Conservation (phyloP, 2,888 invertebrate genomes). For the Diarsia dahlii region DNA sequence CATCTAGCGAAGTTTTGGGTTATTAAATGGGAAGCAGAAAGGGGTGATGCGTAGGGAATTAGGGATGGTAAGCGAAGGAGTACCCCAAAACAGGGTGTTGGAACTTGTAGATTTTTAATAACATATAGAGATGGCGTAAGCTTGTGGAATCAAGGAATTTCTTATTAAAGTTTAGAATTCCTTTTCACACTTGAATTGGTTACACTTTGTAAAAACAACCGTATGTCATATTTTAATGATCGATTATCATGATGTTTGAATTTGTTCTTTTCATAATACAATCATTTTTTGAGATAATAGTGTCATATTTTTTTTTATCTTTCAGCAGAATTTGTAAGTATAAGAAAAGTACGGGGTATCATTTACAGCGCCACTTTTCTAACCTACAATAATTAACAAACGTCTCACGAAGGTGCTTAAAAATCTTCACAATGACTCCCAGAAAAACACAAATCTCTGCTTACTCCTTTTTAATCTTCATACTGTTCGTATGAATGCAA, state of each 20-base stretch:
- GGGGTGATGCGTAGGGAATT: background rate
- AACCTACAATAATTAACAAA: too few species aligned
- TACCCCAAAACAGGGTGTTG: background rate
- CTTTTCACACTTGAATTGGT: too few species aligned
- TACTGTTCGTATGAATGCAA: background rate
- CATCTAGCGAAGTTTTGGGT: constrained; percentile 38
- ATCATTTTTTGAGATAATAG: too few species aligned
- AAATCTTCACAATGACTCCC: background rate
- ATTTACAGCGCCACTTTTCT: background rate
- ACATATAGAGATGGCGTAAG: constrained; percentile 7
- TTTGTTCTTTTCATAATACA: too few species aligned
- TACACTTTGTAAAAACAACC: too few species aligned
- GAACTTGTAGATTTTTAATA: background rate
- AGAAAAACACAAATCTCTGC: background rate
- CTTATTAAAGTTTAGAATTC: too few species aligned
- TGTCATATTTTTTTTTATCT: background rate
- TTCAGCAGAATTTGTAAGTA: background rate
- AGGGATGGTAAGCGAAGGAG: background rate
- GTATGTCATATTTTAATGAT: too few species aligned
- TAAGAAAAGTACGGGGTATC: background rate
- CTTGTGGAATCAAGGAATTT: background rate
- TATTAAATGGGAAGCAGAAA: background rate
- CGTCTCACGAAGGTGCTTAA: too few species aligned
- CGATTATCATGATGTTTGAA: too few species aligned
- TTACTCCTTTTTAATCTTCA: constrained; percentile 8